phyloP scores from a whole-genome alignment of 2,888 invertebrate species.

The Rhopalosiphum nymphaeae region DNA sequence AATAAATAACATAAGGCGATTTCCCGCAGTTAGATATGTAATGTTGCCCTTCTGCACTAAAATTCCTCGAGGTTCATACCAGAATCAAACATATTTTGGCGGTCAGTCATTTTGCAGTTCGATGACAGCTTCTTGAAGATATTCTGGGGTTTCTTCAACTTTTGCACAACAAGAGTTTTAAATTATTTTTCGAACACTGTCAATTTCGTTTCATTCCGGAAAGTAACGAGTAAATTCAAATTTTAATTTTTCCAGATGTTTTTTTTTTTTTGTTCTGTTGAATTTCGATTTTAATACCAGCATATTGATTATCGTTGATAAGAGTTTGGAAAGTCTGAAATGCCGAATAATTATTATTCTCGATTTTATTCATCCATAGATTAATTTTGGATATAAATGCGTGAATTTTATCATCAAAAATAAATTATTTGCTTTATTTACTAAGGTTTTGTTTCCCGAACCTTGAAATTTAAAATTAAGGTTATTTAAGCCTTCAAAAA shows the following conservation, averaged over 20 bases:
- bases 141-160: too few species aligned
- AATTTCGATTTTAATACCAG: background rate
- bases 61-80: constrained; percentile 1
- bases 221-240: background rate
- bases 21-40: constrained; percentile 20
- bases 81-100: background rate
- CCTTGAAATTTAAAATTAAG: background rate
- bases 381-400: background rate
- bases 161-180: background rate
- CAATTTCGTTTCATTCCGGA: background rate
- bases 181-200: background rate
- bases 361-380: background rate
- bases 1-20: constrained; percentile 30
- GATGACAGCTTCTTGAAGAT: too few species aligned
- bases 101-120: background rate
- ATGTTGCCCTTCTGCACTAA: background rate
- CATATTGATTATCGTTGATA: background rate
- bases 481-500: constrained; percentile 16
- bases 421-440: background rate
- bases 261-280: background rate
- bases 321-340: background rate
- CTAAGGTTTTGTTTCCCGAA: constrained; percentile 14
- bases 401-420: background rate
- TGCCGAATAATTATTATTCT: background rate
- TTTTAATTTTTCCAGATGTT: background rate